phyloP scores from a whole-genome alignment of 37 sponge, comb jelly and placozoan genomes.

The Petrosia ficiformis region DNA sequence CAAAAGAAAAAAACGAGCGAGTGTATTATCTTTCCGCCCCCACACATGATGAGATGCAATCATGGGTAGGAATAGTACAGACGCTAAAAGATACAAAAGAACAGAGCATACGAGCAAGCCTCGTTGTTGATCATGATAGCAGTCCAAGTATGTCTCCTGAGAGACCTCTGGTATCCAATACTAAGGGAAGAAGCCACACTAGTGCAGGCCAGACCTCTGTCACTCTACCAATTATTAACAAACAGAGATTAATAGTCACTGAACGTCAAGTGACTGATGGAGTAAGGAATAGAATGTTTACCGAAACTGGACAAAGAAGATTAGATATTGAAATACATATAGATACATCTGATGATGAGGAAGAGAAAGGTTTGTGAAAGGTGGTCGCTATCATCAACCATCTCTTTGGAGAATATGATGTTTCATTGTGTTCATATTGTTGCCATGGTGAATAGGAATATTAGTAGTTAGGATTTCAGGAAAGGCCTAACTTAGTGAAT shows the following conservation, averaged over 20 bases:
- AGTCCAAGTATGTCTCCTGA: background rate
- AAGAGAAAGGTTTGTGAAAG: background rate
- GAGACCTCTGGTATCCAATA: background rate
- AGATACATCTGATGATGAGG: conserved; percentile 1
- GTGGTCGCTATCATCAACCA: background rate
- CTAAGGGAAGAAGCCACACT: background rate
- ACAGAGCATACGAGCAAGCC: background rate
- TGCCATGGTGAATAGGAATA: no score
- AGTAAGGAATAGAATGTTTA: conserved; percentile 8
- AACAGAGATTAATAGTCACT: background rate
- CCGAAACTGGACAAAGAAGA: background rate
- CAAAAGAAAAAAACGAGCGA: background rate
- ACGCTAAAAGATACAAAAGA: conserved; percentile 49
- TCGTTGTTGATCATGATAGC: background rate
- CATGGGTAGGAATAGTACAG: conserved; percentile 79
- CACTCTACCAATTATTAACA: background rate
- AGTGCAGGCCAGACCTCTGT: background rate
- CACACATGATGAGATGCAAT: conserved; percentile 79
- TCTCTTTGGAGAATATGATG: no score
- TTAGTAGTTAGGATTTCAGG: no score
- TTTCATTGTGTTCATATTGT: no score
- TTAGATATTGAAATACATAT: background rate
- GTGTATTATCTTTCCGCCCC: conserved; percentile 48
- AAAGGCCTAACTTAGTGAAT: no score
- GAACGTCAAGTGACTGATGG: background rate